Conservation (phyloP, 2,113 vertebrate species). For the Zosterops pallidus region DNA sequence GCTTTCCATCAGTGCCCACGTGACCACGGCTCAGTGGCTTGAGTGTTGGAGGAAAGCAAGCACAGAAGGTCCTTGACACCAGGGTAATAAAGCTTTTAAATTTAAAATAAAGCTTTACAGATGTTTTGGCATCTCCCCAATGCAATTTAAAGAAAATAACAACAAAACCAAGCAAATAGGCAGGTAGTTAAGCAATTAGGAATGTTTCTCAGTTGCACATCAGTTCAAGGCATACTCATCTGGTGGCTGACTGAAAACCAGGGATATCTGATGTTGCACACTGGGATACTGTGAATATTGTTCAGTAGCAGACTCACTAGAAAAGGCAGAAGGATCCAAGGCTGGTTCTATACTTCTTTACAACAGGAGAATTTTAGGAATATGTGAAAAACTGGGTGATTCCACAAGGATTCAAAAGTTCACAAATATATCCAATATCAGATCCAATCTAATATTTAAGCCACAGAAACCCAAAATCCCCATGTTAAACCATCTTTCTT, state of each 20-base stretch:
- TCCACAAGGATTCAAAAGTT: background rate
- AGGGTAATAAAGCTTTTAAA: conserved; percentile 38
- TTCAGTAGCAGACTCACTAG: background rate
- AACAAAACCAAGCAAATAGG: conserved; percentile 23
- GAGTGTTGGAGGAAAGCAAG: conserved; percentile 34
- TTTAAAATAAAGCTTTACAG: conserved; percentile 49
- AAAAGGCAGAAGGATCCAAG: background rate
- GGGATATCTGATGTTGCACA: background rate
- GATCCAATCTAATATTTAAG: background rate
- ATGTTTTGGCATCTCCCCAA: conserved; percentile 26
- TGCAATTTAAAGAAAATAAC: conserved; percentile 7
- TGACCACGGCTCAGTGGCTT: conserved; percentile 42
- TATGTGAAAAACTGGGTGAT: background rate
- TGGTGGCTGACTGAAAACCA: background rate
- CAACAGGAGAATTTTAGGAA: background rate
- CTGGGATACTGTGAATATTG: background rate
- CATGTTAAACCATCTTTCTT: background rate
- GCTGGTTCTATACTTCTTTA: background rate
- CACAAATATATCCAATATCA: background rate
- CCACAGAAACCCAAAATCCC: background rate
- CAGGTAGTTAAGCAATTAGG: conserved; percentile 30
- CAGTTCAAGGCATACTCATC: background rate
- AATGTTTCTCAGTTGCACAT: background rate
- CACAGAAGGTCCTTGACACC: conserved; percentile 29
- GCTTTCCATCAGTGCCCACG: conserved; percentile 57